These are phyloP conservation scores for Struthio camelus DNA, from an alignment of 2,113 vertebrate species.

Conservation along the genomic window DNA sequence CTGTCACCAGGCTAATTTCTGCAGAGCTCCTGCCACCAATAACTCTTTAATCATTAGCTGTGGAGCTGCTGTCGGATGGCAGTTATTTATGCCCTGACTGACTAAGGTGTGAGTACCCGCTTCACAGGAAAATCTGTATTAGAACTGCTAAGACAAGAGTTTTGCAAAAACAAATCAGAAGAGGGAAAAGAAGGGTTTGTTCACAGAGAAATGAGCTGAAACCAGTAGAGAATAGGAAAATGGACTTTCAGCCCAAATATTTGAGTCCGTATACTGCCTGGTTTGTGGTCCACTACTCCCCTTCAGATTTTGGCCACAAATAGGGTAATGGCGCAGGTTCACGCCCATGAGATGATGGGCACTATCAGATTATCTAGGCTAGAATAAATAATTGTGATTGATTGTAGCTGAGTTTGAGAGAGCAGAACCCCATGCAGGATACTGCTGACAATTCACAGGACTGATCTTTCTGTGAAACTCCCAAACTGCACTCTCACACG, in stretches of 20 bases:
- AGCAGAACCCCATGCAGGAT: background rate
- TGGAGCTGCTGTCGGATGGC: background rate
- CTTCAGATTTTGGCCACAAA: background rate
- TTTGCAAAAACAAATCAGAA: background rate
- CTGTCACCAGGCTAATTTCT: background rate
- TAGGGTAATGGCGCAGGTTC: no score
- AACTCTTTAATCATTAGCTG: background rate
- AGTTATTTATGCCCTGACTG: background rate
- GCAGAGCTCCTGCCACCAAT: background rate
- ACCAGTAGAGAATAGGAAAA: background rate
- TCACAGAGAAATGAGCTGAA: background rate
- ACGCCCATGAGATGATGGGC: background rate
- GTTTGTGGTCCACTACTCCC: background rate
- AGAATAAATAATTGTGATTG: background rate
- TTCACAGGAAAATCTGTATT: background rate
- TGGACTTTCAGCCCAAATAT: background rate
- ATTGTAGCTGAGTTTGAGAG: background rate
- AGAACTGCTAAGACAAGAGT: background rate
- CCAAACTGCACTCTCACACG: accelerated
- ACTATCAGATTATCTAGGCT: background rate
- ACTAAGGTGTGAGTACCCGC: background rate
- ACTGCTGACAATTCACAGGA: background rate
- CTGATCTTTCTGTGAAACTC: background rate
- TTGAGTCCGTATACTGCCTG: background rate
- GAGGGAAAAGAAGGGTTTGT: background rate